Evolutionary conservation across 2,888 invertebrate genomes (phyloP), one percentile per base, ranked within the genome.

Genomic region (Mythimna vitellina): DNA sequence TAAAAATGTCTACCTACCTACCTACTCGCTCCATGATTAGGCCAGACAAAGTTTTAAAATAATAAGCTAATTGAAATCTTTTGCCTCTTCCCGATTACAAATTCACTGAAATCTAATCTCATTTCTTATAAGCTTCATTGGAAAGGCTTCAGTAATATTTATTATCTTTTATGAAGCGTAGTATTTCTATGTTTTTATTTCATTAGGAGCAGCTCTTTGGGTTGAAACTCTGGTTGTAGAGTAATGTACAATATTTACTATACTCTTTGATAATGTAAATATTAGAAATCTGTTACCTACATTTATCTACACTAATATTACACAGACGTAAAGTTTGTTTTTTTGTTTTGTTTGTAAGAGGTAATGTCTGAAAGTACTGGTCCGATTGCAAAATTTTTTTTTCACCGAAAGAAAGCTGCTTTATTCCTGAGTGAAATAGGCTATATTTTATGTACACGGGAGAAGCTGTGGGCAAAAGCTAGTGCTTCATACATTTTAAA

Each of bases 1-100:
- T 86, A 86, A 89, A 90, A 89, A 88, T 80, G 74, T 78, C 77
- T 81, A 46, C 65, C 65, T 38, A 35, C 10, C 25, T 54, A 65
- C 56, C 1, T 51, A 53, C 35, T 38, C 80, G 79, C 79, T 83
- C 78, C 77, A 86, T 86, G 79, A 87, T 89, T 84, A 81, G 77
- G 2, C 8, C 25, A 46, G 76, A 60, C 56, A 57, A 72, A 67
- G 12, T 71, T 68, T 57, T 20, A 29, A 49, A 54, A 54, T 70
- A 67, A 61, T 38, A 61, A 54, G 14, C 25, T 32, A 68, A 76
- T 69, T 56, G n/a, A 61, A 76, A 38, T 60, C 12, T 61, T 74
- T 65, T 62, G 32, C 65, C 35, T 58, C 53, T 65, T 73, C 22
- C 54, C 54, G 29, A 63, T 78, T 12, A 22, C 54, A 61, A 72